phyloP scores from a whole-genome alignment of 2,113 vertebrate species.

The Spizaetus ornatus region DNA sequence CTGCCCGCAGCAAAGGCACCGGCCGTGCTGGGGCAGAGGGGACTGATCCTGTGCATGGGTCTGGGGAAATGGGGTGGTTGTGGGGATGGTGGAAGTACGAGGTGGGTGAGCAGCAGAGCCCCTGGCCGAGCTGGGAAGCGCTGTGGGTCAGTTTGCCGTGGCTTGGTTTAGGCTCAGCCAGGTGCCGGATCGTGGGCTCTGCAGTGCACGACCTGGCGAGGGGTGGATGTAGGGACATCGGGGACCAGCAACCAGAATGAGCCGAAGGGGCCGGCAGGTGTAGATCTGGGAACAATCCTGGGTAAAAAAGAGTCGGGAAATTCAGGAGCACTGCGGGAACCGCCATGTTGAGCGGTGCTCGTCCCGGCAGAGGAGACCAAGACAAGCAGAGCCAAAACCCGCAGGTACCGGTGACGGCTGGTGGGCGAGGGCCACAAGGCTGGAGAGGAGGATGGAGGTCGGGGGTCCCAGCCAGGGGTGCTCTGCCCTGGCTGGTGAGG shows the following conservation, averaged over 20 bases:
- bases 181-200: neutral
- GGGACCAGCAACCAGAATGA: fast-evolving
- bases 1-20: no score
- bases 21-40: neutral
- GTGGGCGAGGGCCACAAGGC: neutral
- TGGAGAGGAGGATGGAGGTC: neutral
- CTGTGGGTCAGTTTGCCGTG: neutral
- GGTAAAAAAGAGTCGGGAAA: neutral
- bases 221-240: neutral
- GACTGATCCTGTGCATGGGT: neutral
- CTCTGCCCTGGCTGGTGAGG: neutral
- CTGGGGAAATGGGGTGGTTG: neutral
- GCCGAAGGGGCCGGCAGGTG: neutral
- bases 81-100: neutral
- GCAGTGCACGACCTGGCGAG: neutral
- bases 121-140: neutral
- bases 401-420: fast-evolving
- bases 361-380: neutral
- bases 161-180: neutral
- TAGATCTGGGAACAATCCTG: neutral
- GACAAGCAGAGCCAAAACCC: neutral
- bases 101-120: neutral
- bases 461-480: neutral
- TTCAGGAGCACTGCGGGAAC: neutral
- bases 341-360: fast-evolving